Evolutionary conservation across 2,797 vertebrate genomes (phyloP), one percentile per base, ranked within the genome.

Genomic region (Chaunax sp.): DNA sequence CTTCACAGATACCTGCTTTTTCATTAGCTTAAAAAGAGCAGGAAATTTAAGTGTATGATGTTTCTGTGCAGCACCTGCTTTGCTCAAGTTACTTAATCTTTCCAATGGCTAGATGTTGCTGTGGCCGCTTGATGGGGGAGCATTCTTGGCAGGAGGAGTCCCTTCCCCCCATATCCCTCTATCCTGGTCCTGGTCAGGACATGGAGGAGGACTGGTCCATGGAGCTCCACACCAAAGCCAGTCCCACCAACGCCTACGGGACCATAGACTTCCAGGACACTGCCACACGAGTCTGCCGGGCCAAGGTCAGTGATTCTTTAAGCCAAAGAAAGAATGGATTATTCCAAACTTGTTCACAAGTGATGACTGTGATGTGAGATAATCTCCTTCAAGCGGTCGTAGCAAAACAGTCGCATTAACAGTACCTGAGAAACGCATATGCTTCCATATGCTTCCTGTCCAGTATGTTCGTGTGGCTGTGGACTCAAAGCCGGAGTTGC

Each of bases 251-350:
- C 28, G 94, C 97, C 3, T 99, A 96, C 63, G 98, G 98, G 59
- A 97, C 93, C 0, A 90, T 99, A 54, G 97, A 94, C 88, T 99
- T 99, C 87, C 94, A 98, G 88, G 96, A 97, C 69, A 96, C 96
- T 61, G 94, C 96, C 44, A 90, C 91, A 28, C 95, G 95, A 2
- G 95, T 93, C n/a, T 96, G 96, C 81, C 95, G 96, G 20, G 96
- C 97, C 62, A 99, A 99, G 97, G 98, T 98, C 75, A 69, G 93
- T 78, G 59, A 55, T 37, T 75, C 67, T 14, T 56, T 26, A 26
- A 35, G 12, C 8, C 6, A 57, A 56, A 59, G 2, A 51, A 0
- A 52, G 9, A 30, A 30, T 30, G 28, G 11, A 46, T 40, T 60
- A 18, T 22, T 41, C 22, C 4, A 38, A 20, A 68, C 22, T 20